Conservation (phyloP, 2,113 vertebrate genomes). For the Cyprinodon brontotheroides region DNA sequence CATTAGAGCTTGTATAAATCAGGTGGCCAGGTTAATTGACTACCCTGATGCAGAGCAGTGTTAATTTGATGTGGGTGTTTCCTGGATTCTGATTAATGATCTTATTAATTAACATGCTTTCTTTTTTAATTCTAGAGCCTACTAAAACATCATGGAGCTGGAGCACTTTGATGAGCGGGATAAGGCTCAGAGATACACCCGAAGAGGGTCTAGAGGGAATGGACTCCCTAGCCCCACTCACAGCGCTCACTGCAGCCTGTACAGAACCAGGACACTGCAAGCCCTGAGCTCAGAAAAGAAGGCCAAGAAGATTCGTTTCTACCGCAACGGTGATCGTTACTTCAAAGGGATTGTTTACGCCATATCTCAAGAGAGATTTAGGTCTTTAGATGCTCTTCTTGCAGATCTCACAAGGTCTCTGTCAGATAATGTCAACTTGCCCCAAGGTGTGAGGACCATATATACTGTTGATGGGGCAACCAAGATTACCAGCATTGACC, state of each 20-base stretch:
- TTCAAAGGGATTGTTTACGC: slow-evolving; percentile 98
- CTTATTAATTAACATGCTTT: background rate
- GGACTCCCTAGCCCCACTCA: slow-evolving; percentile 97
- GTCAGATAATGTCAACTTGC: slow-evolving; percentile 96
- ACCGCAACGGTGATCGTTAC: slow-evolving; percentile 96
- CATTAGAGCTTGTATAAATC: slow-evolving; percentile 15
- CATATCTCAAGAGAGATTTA: slow-evolving; percentile 93
- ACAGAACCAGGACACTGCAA: slow-evolving; percentile 94
- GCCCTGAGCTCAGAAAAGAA: slow-evolving; percentile 95
- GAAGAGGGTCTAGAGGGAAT: slow-evolving; percentile 88
- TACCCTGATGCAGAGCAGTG: background rate
- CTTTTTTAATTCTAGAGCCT: slow-evolving; percentile 34
- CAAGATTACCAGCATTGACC: slow-evolving; percentile 90
- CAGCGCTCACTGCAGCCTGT: slow-evolving; percentile 98
- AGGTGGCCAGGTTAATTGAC: background rate
- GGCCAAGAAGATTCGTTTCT: slow-evolving; percentile 98
- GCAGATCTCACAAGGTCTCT: slow-evolving; percentile 95
- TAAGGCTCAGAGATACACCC: slow-evolving; percentile 90
- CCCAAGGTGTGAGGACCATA: slow-evolving; percentile 95
- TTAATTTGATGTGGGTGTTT: slow-evolving; percentile 1
- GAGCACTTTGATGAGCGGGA: slow-evolving; percentile 98
- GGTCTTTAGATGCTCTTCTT: slow-evolving; percentile 93
- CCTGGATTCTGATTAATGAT: background rate
- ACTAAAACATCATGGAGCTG: slow-evolving; percentile 89
- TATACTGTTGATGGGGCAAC: slow-evolving; percentile 89